A percentile compares a stretch with the other conserved stretches of the same genome.
Evolutionary conservation across 2,797 vertebrate genomes (phyloP).

Genomic region (Phylloscopus collybita): DNA sequence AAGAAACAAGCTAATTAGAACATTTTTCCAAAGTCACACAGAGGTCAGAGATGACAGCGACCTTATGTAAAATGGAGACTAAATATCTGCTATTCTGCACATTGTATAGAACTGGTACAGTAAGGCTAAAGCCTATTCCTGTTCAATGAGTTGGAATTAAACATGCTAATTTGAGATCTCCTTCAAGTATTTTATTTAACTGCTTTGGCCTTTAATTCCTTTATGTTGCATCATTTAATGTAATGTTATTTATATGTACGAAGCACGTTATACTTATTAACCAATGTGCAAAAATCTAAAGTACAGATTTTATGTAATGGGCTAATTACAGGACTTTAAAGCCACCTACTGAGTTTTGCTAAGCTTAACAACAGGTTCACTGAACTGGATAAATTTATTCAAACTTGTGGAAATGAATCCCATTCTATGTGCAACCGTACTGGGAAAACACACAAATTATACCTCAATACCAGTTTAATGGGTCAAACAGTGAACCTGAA

Average conservation of each 20-base stretch:
- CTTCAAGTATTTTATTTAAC: conserved; percentile 86
- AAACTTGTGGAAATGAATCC: conserved; percentile 87
- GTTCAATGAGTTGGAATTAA: conserved; percentile 94
- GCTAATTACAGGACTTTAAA: conserved; percentile 88
- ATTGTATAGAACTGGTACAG: conserved; percentile 82
- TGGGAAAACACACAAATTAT: conserved; percentile 89
- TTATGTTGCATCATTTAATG: conserved; percentile 85
- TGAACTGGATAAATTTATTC: conserved; percentile 89
- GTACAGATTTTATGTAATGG: conserved; percentile 85
- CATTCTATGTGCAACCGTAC: conserved; percentile 83
- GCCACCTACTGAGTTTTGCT: conserved; percentile 87
- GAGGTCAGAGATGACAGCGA: conserved; percentile 23
- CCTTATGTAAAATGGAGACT: conserved; percentile 12
- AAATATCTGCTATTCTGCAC: conserved; percentile 25
- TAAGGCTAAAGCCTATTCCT: conserved; percentile 89
- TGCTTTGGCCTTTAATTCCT: conserved; percentile 83
- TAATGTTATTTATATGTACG: conserved; percentile 83
- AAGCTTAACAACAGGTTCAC: conserved; percentile 85
- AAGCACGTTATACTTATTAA: conserved; percentile 84
- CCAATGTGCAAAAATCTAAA: conserved; percentile 85
- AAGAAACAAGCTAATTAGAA: conserved; percentile 51
- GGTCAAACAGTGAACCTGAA: conserved; percentile 85
- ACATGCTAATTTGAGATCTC: conserved; percentile 90
- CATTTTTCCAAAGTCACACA: conserved; percentile 26
- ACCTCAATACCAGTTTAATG: conserved; percentile 86